Base-by-base conservation (phyloP, 2,888 invertebrate species). In the Scaeva pyrastri region DNA sequence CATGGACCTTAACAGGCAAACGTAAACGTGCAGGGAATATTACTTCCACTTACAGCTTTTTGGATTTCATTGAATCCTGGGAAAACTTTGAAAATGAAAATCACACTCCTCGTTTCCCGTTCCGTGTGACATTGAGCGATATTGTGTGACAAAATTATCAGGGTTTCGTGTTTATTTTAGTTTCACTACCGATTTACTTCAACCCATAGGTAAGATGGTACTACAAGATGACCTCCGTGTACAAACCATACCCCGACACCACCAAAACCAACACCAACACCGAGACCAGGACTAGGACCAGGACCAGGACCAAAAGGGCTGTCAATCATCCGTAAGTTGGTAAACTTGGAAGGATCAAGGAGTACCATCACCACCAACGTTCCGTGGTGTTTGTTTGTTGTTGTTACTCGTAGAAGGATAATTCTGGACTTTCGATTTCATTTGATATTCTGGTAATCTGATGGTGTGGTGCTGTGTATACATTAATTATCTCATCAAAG, bases 1-100 rank as follows among this genome's bases (percentile, higher is more conserved):
- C 11, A 68, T 64, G 45, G 60, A 79, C 66, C 58, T 36, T 72
- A n/a, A 58, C 56, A 41, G 31, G 5, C 31, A 31, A 31, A 36
- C 31, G n/a, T n/a, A 41, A 50, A 84, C 79, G 84, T 84, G 84
- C 71, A 60, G 71, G 58, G 84, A 84, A 79, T 84, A 75, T 71
- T 83, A 73, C 62, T 78, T 62, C 50, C 45, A 45, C 68, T 78
- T 62, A 36, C 43, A 23, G 43, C 73, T 68, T 48, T 70, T 77
- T 41, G 45, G 73, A 70, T 83, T 62, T 62, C 41, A 70, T 82
- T 77, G 77, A 73, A 72, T 81, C 55, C n/a, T 36, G 23, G 55
- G 72, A 55, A 77, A 60, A 64, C 39, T 62, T 78, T 48, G 21
- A n/a, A 55, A 78, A 62, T 48, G 21, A n/a, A 55, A 78, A 62